phyloP scores from a whole-genome alignment of 2,113 vertebrate genomes.

The Pycnonotus jocosus region DNA sequence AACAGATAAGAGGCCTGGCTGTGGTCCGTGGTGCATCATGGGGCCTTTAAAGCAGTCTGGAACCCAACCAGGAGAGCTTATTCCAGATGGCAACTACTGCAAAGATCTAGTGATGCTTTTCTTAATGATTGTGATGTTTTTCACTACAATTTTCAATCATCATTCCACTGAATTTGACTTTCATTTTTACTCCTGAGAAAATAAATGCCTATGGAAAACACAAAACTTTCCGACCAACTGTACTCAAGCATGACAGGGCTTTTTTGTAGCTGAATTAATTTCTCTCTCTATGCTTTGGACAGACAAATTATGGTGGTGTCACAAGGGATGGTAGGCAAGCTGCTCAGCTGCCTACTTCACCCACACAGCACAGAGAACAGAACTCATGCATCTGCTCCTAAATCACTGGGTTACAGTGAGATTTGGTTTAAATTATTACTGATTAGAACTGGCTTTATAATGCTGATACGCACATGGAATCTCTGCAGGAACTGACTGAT shows the following conservation, averaged over 20 bases:
- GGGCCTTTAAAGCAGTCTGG: background rate
- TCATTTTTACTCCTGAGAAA: background rate
- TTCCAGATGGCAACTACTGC: background rate
- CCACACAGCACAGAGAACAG: background rate
- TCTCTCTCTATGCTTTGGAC: background rate
- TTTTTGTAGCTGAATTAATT: background rate
- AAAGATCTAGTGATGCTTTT: background rate
- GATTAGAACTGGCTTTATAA: background rate
- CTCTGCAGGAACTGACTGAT: background rate
- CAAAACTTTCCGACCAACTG: background rate
- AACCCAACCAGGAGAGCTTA: background rate
- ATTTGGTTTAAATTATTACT: background rate
- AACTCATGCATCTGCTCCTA: background rate
- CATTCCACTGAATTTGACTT: background rate
- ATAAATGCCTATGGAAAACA: background rate
- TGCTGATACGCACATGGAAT: background rate
- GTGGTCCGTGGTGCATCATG: background rate
- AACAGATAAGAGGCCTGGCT: background rate
- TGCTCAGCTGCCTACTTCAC: background rate
- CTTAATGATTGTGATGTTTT: accelerated
- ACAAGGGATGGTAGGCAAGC: background rate
- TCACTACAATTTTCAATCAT: background rate
- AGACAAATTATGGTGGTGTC: background rate
- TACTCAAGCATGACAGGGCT: accelerated
- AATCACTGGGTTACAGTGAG: background rate